Percentiles rank a stretch among this genome's conserved stretches.
Conservation (phyloP, 2,888 invertebrate genomes). For the Herminia tarsipennalis region DNA sequence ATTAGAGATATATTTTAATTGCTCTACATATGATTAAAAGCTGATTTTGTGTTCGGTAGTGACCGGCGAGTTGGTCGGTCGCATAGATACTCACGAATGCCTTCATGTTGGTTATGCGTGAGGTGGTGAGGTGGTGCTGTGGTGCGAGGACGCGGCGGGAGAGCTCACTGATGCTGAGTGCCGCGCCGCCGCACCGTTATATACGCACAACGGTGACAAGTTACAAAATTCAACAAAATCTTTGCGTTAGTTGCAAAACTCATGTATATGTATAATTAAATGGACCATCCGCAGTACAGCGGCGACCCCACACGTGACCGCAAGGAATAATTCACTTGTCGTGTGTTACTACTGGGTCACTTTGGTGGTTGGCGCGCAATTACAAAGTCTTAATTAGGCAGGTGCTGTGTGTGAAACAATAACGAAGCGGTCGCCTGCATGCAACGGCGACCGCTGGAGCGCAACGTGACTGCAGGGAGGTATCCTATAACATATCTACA, state of each 20-base stretch:
- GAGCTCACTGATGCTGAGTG: slow-evolving; percentile 13
- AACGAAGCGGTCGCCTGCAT: no score
- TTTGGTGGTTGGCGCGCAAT: no score
- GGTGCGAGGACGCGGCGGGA: background rate
- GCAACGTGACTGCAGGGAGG: no score
- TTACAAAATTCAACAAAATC: slow-evolving; percentile 39
- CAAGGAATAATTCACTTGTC: background rate
- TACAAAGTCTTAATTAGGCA: no score
- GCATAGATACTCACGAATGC: slow-evolving; percentile 49
- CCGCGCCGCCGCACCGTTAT: slow-evolving; percentile 16
- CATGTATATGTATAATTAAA: slow-evolving; percentile 42
- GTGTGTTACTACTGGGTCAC: no score
- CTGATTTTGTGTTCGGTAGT: background rate
- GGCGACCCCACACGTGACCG: background rate
- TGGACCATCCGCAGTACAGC: slow-evolving; percentile 7
- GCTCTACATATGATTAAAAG: background rate
- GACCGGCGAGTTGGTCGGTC: background rate
- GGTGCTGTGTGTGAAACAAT: no score
- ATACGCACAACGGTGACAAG: slow-evolving; percentile 24
- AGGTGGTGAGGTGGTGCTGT: slow-evolving; percentile 16
- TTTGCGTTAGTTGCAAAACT: slow-evolving; percentile 32
- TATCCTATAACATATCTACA: no score
- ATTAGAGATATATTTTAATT: background rate
- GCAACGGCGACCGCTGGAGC: no score
- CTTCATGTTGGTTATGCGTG: slow-evolving; percentile 45